Evolutionary conservation across 1,140 invertebrate species (phyloP).

Genomic region (Heterodera carotae): DNA sequence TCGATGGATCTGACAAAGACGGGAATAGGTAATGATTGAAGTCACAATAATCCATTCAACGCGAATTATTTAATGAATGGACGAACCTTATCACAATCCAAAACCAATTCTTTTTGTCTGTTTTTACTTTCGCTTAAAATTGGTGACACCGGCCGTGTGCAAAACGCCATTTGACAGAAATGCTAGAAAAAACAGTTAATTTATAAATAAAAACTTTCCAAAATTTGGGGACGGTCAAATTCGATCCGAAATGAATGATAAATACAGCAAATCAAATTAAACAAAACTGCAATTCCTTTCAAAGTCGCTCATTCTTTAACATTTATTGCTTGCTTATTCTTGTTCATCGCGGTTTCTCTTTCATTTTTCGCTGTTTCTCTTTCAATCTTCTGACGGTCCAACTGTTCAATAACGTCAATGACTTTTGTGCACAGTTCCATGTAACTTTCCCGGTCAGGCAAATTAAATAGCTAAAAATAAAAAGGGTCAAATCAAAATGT

Average conservation of each 20-base stretch:
- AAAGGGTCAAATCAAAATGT: not conserved
- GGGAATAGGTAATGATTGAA: not conserved
- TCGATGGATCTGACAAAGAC: conserved; percentile 37
- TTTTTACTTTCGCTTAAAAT: conserved; percentile 10
- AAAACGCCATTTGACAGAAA: conserved; percentile 4
- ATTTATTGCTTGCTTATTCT: not conserved
- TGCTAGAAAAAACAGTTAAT: not conserved
- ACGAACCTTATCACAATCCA: conserved; percentile 10
- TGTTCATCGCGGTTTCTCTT: not conserved
- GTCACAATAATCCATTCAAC: not conserved
- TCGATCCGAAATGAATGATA: not conserved
- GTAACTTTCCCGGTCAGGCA: not conserved
- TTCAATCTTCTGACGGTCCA: not conserved
- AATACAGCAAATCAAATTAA: not conserved
- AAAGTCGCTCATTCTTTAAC: too few relatives aligned
- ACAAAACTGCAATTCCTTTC: too few relatives aligned
- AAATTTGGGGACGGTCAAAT: not conserved
- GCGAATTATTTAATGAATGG: conserved; percentile 7
- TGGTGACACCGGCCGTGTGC: conserved; percentile 14
- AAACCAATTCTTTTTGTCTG: conserved; percentile 10
- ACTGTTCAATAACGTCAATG: not conserved
- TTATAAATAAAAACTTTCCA: not conserved
- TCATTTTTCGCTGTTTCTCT: not conserved
- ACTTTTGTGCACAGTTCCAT: not conserved
- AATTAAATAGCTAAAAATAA: conserved; percentile 12